phyloP scores from a whole-genome alignment of 2,888 invertebrate species.

The Craniophora ligustri region DNA sequence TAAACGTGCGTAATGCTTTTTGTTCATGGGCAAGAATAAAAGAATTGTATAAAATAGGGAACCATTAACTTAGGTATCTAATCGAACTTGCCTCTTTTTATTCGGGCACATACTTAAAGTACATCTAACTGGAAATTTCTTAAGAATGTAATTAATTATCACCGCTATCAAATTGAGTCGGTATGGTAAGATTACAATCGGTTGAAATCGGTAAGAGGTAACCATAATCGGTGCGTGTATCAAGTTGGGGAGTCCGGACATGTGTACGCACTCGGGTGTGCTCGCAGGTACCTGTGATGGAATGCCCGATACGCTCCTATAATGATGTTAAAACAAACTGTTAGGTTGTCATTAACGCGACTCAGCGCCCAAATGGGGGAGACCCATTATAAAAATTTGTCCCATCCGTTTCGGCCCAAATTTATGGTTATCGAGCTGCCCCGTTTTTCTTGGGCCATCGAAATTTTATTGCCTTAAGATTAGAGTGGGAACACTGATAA shows the following conservation, averaged over 20 bases:
- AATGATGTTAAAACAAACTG: conserved; percentile 89
- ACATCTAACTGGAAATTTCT: conserved; percentile 31
- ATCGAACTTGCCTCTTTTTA: conserved; percentile 18
- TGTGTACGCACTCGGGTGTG: conserved; percentile 63
- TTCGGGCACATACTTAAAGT: conserved; percentile 17
- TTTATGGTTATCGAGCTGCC: conserved; percentile 86
- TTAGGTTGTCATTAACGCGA: conserved; percentile 87
- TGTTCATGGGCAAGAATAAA: neutral
- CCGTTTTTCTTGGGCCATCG: conserved; percentile 83
- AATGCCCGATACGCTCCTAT: conserved; percentile 86
- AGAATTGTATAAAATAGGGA: neutral
- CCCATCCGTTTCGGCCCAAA: conserved; percentile 87
- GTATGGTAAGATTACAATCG: conserved; percentile 57
- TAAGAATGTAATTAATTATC: conserved; percentile 42
- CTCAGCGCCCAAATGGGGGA: conserved; percentile 83
- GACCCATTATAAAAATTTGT: conserved; percentile 88
- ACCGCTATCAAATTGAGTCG: conserved; percentile 52
- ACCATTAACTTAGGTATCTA: conserved; percentile 2
- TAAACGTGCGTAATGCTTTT: too few species aligned
- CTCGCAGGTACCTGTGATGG: conserved; percentile 81
- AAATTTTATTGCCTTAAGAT: conserved; percentile 85
- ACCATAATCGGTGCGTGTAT: conserved; percentile 60
- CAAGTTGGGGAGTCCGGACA: conserved; percentile 65
- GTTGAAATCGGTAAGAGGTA: conserved; percentile 41
- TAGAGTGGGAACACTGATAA: conserved; percentile 87